Evolutionary conservation across 2,888 invertebrate species (phyloP), one percentile per base, ranked within the genome.

Genomic region (Formica aserva): DNA sequence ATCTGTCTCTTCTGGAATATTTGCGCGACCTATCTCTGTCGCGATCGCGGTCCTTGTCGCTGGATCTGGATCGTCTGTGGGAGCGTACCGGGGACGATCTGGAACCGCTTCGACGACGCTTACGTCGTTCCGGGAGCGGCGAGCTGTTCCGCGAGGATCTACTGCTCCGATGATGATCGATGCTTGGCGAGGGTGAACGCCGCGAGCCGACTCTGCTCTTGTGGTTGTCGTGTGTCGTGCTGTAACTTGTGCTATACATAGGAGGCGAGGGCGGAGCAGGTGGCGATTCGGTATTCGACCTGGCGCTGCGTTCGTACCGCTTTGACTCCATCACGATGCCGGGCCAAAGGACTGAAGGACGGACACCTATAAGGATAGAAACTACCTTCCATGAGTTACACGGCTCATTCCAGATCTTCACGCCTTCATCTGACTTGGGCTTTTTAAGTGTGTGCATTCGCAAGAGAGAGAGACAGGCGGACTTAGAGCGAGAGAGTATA

Each of bases 281-380:
- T 72, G 91, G 87, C 60, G 94, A 91, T 81, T 92, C 90, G 72
- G 92, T 89, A 84, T 89, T 90, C 87, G 92, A 93, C 93, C 94
- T 93, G 93, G 92, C 91, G 94, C 93, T 92, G 93, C 94, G 95
- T 95, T 96, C 91, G 94, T 95, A 95, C 95, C 96, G 90, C 95
- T 95, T 92, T 95, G 96, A 91, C 95, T 96, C 94, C 96, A 96
- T 93, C 92, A 95, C 94, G 94, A 95, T 92, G 90, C 86, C 87
- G 86, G 90, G 95, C 95, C 95, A 95, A 94, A 52, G n/a, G 48
- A 95, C 95, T 95, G 95, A 95, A 95, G 95, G 95, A 95, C 95
- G 95, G 95, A 95, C 95, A 96, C 96, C 96, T 96, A 96, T 96
- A 96, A 96, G 96, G 96, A 96, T 96, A 96, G 96, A 95, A 96